A percentile compares a stretch with the other conserved stretches of the same genome.
These are phyloP conservation scores for Cathartes aura DNA, from an alignment of 2,113 vertebrate genomes.

Conservation along the genomic window DNA sequence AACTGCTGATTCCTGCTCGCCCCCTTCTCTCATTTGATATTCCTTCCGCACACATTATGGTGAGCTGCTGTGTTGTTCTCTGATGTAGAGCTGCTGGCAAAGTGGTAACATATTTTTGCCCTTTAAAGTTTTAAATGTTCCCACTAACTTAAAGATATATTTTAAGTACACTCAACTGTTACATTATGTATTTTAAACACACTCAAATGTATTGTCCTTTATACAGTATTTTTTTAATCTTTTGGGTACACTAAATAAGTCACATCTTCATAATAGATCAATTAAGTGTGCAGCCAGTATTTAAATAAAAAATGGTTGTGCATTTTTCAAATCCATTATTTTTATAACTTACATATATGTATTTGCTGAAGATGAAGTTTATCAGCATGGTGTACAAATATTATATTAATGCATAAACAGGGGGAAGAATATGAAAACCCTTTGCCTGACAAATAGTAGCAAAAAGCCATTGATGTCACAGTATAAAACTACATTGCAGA, in stretches of 20 bases:
- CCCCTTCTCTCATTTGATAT: background rate
- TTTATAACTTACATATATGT: background rate
- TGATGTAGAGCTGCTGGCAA: background rate
- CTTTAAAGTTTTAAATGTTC: background rate
- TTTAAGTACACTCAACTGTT: background rate
- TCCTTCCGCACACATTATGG: background rate
- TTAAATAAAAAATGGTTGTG: background rate
- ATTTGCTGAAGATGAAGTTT: constrained; percentile 5
- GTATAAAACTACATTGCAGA: background rate
- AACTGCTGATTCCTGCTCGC: background rate
- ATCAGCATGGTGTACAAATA: background rate
- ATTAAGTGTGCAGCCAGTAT: background rate
- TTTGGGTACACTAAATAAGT: background rate
- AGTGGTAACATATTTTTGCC: background rate
- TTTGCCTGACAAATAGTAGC: background rate
- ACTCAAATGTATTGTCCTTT: background rate
- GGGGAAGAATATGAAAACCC: background rate
- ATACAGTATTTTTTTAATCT: background rate
- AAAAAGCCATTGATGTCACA: background rate
- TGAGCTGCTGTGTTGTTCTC: background rate
- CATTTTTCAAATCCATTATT: background rate
- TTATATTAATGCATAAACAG: background rate
- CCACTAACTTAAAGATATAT: background rate
- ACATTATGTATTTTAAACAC: background rate
- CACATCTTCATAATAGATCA: background rate